Conservation (phyloP, 2,888 invertebrate genomes). For the Mongoloraphidia duomilia region DNA sequence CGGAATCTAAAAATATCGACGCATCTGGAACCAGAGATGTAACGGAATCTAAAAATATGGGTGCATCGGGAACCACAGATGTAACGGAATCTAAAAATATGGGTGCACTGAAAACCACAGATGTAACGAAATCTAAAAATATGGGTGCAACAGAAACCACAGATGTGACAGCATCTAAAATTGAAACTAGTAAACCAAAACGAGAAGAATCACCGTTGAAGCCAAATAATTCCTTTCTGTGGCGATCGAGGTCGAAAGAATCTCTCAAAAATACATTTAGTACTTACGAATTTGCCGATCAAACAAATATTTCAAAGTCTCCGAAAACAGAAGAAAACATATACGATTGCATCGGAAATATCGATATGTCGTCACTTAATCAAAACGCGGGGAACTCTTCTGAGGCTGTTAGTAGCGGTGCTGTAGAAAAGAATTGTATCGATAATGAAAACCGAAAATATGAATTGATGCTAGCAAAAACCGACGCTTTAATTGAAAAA, state of each 20-base stretch:
- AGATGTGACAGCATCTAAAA: neutral
- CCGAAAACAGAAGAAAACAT: conserved; percentile 3
- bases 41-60: neutral
- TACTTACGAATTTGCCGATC: neutral
- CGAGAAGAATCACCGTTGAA: conserved; percentile 18
- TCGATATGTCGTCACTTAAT: neutral
- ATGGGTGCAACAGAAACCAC: neutral
- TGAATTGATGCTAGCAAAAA: conserved; percentile 14
- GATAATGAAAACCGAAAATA: conserved; percentile 2
- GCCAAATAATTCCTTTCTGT: conserved; percentile 53
- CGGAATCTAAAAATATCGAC: neutral
- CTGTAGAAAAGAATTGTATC: conserved; percentile 1
- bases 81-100: neutral
- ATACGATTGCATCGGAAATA: neutral
- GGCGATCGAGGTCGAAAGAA: conserved; percentile 34
- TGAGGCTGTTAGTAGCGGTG: neutral
- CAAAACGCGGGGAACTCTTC: neutral
- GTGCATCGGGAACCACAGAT: neutral
- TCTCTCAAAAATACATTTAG: neutral
- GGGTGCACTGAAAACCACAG: neutral
- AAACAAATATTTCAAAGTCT: neutral
- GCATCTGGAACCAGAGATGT: neutral
- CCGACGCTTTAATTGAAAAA: conserved; percentile 14
- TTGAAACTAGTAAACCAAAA: neutral
- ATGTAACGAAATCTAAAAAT: neutral